These are phyloP conservation scores for Bradypodion pumilum DNA, from an alignment of 2,797 vertebrate genomes.

Conservation along the genomic window DNA sequence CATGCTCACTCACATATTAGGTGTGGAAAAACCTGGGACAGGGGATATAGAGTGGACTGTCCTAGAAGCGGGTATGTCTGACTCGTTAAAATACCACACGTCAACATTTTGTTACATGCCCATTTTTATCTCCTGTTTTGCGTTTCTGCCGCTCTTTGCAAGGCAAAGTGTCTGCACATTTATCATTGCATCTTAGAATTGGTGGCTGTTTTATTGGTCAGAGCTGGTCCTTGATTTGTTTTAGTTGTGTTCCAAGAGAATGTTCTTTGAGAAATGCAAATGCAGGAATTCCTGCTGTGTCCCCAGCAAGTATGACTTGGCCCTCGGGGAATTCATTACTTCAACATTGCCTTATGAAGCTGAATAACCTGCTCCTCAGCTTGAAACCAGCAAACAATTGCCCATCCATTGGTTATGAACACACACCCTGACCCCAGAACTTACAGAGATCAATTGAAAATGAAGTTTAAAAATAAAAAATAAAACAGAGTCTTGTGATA, in stretches of 20 bases:
- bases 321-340: slow-evolving; percentile 1
- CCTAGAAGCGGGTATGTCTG: not conserved
- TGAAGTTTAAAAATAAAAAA: no score
- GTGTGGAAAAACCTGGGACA: not conserved
- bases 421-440: not conserved
- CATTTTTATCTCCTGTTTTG: not conserved
- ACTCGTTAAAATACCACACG: not conserved
- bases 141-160: not conserved
- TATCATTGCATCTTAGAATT: not conserved
- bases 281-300: not conserved
- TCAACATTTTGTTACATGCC: not conserved
- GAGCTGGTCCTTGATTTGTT: not conserved
- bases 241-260: not conserved
- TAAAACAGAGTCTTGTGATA: no score
- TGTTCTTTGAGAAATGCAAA: slow-evolving; percentile 2
- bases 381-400: not conserved
- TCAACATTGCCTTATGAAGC: not conserved
- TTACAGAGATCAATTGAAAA: not conserved
- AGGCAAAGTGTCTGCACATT: not conserved
- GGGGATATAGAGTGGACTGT: not conserved
- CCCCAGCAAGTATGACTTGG: not conserved
- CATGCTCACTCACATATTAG: no score
- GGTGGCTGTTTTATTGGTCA: not conserved
- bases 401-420: not conserved
- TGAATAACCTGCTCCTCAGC: slow-evolving; percentile 13